Base-by-base conservation (phyloP, 2,888 invertebrate species). In the Pilophorus perplexus region DNA sequence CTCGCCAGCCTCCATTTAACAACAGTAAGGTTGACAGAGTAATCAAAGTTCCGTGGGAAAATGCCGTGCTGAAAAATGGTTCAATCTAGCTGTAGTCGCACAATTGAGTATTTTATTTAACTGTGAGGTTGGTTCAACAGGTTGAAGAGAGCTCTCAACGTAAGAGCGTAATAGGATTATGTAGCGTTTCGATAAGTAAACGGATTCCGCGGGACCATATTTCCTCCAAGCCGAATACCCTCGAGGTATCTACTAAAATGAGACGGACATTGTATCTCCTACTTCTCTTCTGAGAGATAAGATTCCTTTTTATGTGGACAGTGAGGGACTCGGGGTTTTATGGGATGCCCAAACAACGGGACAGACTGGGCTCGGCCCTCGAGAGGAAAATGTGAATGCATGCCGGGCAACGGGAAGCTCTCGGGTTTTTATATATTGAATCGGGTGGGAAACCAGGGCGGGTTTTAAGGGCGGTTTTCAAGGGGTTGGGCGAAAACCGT, bases 401-500 rank as follows among this genome's bases (percentile, higher is more conserved):
- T 28, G 33, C 52, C 52, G 52, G 52, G 25, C 52, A 28, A 3
- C 52, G 18, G 16, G 16, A 3, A 23, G 27, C 52, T 27, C 28
- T 25, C 27, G 25, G 52, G 28, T 52, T 52, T 52, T 52, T 52
- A 52, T 52, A 52, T 52, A 52, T 52, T 52, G 52, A 52, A 52
- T 52, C 52, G 52, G 23, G 6, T 33, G 33, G 12, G 33, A 33
- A 18, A 52, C 52, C 10, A 25, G 27, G 27, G 28, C n/a, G 16
- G 27, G 25, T n/a, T n/a, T n/a, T n/a, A n/a, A n/a, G n/a, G n/a
- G n/a, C n/a, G n/a, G n/a, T n/a, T n/a, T n/a, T n/a, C n/a, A n/a
- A n/a, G n/a, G 27, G 16, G 5, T n/a, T 28, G 16, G 48, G 14
- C 6, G 27, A 27, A 52, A 52, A 27, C 27, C 25, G 33, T 12